phyloP scores from a whole-genome alignment of 1,140 invertebrate genomes.

The Drosophila watanabei region DNA sequence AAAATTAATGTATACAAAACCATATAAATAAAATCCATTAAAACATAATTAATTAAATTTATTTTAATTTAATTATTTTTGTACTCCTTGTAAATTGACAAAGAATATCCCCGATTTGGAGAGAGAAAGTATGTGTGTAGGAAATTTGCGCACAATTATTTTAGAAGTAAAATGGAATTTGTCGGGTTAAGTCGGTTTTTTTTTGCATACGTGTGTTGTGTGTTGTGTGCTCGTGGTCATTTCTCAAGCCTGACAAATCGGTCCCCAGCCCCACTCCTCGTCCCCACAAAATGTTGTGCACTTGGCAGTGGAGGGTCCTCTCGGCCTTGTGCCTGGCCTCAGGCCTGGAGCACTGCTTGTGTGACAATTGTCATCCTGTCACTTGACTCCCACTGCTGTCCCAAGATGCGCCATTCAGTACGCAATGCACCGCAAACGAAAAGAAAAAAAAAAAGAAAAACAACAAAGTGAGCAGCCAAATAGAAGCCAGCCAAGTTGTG shows the following conservation, averaged over 20 bases:
- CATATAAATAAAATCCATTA: background rate
- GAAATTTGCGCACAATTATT: constrained; percentile 4
- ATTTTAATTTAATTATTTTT: background rate
- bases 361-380: constrained; percentile 76
- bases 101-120: background rate
- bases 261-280: constrained; percentile 10
- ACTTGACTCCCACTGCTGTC: constrained; percentile 51
- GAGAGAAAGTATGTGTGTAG: background rate
- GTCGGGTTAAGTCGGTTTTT: background rate
- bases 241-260: constrained; percentile 77
- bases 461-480: constrained; percentile 70
- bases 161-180: constrained; percentile 5
- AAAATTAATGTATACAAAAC: background rate
- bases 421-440: constrained; percentile 47
- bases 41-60: background rate
- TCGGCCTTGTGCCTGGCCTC: constrained; percentile 33
- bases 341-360: constrained; percentile 29
- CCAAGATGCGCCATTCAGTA: constrained; percentile 41
- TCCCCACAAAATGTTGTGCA: constrained; percentile 6
- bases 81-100: background rate
- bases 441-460: constrained; percentile 10
- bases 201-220: constrained; percentile 1
- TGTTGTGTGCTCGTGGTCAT: constrained; percentile 44
- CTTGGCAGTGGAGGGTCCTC: constrained; percentile 15
- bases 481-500: constrained; percentile 64